phyloP scores from a whole-genome alignment of 2,888 invertebrate species.

The Apotomis capreana region DNA sequence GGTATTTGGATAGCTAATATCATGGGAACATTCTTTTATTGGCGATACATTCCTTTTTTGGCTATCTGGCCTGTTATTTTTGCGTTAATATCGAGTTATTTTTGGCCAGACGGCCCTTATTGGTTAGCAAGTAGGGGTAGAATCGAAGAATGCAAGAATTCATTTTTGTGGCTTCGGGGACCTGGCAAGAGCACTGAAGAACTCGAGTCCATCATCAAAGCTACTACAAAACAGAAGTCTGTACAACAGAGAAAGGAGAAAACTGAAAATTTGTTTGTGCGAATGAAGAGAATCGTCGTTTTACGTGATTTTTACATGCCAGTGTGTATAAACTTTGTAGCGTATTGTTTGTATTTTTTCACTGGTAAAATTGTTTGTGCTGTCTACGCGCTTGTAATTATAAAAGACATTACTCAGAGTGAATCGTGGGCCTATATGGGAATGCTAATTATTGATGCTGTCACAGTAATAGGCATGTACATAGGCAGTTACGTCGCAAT shows the following conservation, averaged over 20 bases:
- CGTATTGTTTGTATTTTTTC: slow-evolving; percentile 1
- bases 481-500: slow-evolving; percentile 23
- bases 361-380: slow-evolving; percentile 27
- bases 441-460: slow-evolving; percentile 30
- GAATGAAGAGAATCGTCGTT: background rate
- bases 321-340: background rate
- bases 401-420: slow-evolving; percentile 30
- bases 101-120: slow-evolving; percentile 33
- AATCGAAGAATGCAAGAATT: slow-evolving; percentile 20
- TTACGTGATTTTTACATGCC: slow-evolving; percentile 30
- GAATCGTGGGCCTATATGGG: slow-evolving; percentile 14
- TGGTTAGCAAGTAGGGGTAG: slow-evolving; percentile 36
- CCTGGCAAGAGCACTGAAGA: slow-evolving; percentile 11
- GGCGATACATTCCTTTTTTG: slow-evolving; percentile 29
- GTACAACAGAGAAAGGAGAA: background rate
- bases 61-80: slow-evolving; percentile 17
- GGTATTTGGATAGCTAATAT: slow-evolving; percentile 32
- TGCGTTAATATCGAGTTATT: slow-evolving; percentile 8
- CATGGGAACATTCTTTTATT: slow-evolving; percentile 27
- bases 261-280: background rate
- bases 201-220: slow-evolving; percentile 7
- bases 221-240: background rate
- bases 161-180: slow-evolving; percentile 30
- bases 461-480: slow-evolving; percentile 25
- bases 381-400: slow-evolving; percentile 22